A percentile compares a stretch with the other conserved stretches of the same genome.
These are phyloP conservation scores for Cavia aperea DNA, from an alignment of 2,113 vertebrate species.

Conservation along the genomic window DNA sequence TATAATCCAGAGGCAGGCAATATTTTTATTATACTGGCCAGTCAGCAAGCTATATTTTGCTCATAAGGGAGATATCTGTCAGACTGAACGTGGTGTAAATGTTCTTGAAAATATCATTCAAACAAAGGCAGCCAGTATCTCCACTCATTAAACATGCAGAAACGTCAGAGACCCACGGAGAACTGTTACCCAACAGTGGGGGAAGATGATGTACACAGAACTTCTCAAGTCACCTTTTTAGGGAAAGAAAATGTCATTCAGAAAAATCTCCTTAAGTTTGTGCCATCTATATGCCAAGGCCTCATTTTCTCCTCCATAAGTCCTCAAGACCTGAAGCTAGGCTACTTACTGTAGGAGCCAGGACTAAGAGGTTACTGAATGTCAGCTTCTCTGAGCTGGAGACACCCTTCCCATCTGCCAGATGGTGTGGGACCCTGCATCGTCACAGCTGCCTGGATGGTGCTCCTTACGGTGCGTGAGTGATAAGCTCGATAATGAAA, in stretches of 20 bases:
- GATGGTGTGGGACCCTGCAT: conserved; percentile 9
- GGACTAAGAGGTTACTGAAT: neutral
- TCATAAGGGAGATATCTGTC: neutral
- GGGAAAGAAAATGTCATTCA: neutral
- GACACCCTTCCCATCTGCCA: conserved; percentile 35
- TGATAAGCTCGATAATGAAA: neutral
- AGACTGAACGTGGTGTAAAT: neutral
- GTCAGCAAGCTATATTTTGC: neutral
- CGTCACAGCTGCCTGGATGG: neutral
- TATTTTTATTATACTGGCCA: neutral
- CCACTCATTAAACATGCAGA: neutral
- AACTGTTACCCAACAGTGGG: neutral
- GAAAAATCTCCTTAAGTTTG: neutral
- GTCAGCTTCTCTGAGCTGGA: neutral
- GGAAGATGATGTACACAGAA: neutral
- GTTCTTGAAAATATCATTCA: neutral
- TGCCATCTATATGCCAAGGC: neutral
- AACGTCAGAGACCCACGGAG: neutral
- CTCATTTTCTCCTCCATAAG: neutral
- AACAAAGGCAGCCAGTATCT: neutral
- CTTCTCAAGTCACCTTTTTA: neutral
- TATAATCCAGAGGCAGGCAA: neutral
- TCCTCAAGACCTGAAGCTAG: neutral
- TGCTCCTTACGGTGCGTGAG: conserved; percentile 30
- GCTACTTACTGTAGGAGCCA: neutral